Evolutionary conservation across 2,797 vertebrate species (phyloP).

Genomic region (Salarias fasciatus): DNA sequence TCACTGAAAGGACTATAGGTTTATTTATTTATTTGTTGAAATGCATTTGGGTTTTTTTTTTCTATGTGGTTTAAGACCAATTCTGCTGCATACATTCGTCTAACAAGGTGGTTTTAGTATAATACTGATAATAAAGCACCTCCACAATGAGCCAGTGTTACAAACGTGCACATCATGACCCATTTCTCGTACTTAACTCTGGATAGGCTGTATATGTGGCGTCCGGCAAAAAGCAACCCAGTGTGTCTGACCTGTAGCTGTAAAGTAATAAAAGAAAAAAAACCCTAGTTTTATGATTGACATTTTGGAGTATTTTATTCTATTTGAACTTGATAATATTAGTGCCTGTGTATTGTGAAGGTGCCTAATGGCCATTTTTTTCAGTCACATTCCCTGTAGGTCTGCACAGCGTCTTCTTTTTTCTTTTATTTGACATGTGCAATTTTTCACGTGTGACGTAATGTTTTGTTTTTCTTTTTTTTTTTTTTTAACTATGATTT

Average conservation of each 20-base stretch:
- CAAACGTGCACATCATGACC: not conserved
- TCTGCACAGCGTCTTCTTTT: conserved; percentile 18
- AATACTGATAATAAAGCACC: no score
- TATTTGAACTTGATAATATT: conserved; percentile 43
- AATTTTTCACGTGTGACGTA: conserved; percentile 37
- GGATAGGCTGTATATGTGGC: conserved; percentile 2
- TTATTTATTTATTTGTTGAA: conserved; percentile 2
- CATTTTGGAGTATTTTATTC: conserved; percentile 24
- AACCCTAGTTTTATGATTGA: conserved; percentile 21
- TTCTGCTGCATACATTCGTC: conserved; percentile 1
- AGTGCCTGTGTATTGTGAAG: conserved; percentile 69
- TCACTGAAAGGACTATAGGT: conserved; percentile 34
- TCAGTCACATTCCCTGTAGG: conserved; percentile 25
- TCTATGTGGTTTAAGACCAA: not conserved
- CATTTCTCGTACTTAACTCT: not conserved
- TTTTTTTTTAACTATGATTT: conserved; percentile 32
- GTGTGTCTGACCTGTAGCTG: conserved; percentile 16
- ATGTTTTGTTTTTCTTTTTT: conserved; percentile 9
- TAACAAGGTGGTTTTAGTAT: not conserved
- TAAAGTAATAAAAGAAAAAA: no score
- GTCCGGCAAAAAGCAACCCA: not conserved
- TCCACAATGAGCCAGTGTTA: not conserved
- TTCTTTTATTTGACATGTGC: conserved; percentile 30
- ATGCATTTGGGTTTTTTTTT: not conserved
- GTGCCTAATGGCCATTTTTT: conserved; percentile 48